phyloP scores from a whole-genome alignment of 1,140 invertebrate species.

The Oncopodura yosiiana region DNA sequence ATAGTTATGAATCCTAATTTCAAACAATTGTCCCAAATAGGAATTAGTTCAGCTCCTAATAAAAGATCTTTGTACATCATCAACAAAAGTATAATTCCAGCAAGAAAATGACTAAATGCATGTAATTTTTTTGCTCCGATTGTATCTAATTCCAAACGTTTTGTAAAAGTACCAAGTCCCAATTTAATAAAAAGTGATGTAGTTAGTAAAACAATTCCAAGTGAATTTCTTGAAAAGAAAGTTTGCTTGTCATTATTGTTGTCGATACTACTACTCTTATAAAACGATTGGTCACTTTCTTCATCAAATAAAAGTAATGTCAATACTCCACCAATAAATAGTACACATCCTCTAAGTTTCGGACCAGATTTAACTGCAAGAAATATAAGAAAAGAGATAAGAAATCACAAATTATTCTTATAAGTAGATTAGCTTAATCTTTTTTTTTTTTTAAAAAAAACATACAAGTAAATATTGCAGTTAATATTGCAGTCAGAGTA shows the following conservation, averaged over 20 bases:
- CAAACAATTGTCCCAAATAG: conserved; percentile 16
- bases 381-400: not conserved
- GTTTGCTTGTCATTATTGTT: conserved; percentile 7
- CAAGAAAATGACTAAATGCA: conserved; percentile 17
- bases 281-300: not conserved
- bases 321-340: conserved; percentile 21
- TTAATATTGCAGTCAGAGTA: conserved; percentile 23
- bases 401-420: not conserved
- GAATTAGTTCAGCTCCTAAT: conserved; percentile 19
- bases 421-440: not conserved
- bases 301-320: conserved; percentile 26
- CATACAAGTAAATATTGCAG: conserved; percentile 26
- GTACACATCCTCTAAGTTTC: conserved; percentile 23
- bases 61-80: conserved; percentile 11
- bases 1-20: conserved; percentile 14
- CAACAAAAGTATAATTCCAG: conserved; percentile 14
- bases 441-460: not conserved
- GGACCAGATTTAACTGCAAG: conserved; percentile 24
- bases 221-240: conserved; percentile 15
- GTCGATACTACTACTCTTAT: not conserved
- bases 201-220: conserved; percentile 15
- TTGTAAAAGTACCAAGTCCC: conserved; percentile 25
- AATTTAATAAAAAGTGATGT: conserved; percentile 16
- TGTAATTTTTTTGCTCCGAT: conserved; percentile 24
- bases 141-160: conserved; percentile 20